phyloP scores from a whole-genome alignment of 2,113 vertebrate genomes.

The Paratilapia polleni region DNA sequence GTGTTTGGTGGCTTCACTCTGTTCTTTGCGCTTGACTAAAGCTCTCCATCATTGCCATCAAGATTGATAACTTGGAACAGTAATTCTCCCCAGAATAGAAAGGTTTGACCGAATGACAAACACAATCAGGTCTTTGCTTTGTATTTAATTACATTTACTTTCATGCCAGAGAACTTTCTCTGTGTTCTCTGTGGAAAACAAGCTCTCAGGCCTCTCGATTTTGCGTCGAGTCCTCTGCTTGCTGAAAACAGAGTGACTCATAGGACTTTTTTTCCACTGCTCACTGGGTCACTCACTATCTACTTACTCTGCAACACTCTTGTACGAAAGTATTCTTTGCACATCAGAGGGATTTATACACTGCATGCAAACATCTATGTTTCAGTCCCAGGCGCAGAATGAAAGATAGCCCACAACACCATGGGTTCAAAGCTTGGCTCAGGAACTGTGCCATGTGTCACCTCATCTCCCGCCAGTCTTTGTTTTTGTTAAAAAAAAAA shows the following conservation, averaged over 20 bases:
- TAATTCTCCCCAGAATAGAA: background rate
- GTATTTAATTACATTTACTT: background rate
- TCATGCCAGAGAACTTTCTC: background rate
- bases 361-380: background rate
- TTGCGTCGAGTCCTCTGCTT: background rate
- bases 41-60: background rate
- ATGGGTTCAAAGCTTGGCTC: constrained; percentile 20
- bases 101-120: background rate
- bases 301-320: constrained; percentile 25
- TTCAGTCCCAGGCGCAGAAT: background rate
- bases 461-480: background rate
- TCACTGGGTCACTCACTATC: constrained; percentile 17
- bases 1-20: background rate
- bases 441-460: constrained; percentile 18
- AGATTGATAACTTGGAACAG: background rate
- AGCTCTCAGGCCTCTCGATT: background rate
- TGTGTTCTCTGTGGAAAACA: constrained; percentile 21
- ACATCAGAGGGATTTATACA: background rate
- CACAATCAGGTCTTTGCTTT: background rate
- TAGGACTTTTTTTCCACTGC: constrained; percentile 27
- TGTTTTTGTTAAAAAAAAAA: background rate
- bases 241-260: constrained; percentile 43
- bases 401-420: background rate
- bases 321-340: background rate
- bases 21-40: background rate